Percentiles rank a stretch among this genome's conserved stretches.
phyloP scores from a whole-genome alignment of 2,113 vertebrate genomes.

The Pelecanus crispus region DNA sequence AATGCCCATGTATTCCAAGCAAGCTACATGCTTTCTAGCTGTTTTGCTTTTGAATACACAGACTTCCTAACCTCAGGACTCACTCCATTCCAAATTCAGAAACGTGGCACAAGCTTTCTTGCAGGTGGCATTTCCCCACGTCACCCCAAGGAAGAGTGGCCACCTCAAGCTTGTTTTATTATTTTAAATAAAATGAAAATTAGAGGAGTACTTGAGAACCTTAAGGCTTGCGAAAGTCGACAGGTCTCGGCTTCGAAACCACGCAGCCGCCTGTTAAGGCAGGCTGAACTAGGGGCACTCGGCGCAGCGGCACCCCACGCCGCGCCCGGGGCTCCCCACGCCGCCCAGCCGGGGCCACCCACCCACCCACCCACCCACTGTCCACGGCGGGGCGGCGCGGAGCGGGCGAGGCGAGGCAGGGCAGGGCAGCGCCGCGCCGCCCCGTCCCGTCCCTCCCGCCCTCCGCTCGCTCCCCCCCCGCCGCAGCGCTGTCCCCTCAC shows the following conservation, averaged over 20 bases:
- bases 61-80: neutral
- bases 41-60: neutral
- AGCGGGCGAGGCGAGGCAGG: too few relatives aligned
- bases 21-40: neutral
- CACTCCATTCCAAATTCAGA: neutral
- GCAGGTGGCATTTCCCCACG: neutral
- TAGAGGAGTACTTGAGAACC: neutral
- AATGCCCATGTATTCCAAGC: too few relatives aligned
- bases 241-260: accelerated
- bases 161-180: neutral
- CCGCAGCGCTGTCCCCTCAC: neutral
- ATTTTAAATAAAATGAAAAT: neutral
- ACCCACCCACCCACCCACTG: too few relatives aligned
- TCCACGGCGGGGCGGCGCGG: neutral
- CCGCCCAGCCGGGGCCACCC: neutral
- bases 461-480: neutral
- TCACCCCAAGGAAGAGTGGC: neutral
- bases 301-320: neutral
- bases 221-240: neutral
- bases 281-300: accelerated
- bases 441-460: neutral
- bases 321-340: neutral
- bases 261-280: neutral
- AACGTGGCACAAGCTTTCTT: neutral
- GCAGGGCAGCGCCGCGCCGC: too few relatives aligned